A percentile compares a stretch with the other conserved stretches of the same genome.
Evolutionary conservation across 1,140 invertebrate species (phyloP).

Genomic region (Cyclina sinensis): DNA sequence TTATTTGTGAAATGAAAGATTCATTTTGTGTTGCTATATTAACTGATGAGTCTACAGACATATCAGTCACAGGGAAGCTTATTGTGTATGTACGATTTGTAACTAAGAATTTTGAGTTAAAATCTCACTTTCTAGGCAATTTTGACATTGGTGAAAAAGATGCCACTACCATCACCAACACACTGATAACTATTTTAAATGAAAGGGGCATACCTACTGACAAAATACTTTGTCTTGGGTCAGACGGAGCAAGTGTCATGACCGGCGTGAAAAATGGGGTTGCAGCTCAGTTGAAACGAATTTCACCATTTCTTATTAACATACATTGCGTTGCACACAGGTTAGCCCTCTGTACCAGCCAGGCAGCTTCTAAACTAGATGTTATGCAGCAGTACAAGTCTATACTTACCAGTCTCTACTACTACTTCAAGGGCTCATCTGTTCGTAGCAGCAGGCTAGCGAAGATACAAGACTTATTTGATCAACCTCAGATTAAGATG

Average conservation of each 20-base stretch:
- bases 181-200: not conserved
- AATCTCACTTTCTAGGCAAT: slow-evolving; percentile 35
- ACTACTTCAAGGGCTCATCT: slow-evolving; percentile 44
- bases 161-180: slow-evolving; percentile 2
- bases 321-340: slow-evolving; percentile 69
- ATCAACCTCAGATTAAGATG: slow-evolving; percentile 49
- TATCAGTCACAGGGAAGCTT: slow-evolving; percentile 32
- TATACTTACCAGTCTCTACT: slow-evolving; percentile 27
- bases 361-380: slow-evolving; percentile 45
- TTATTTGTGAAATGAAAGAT: not conserved
- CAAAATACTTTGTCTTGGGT: slow-evolving; percentile 59
- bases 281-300: slow-evolving; percentile 52
- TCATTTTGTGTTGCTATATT: slow-evolving; percentile 12
- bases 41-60: slow-evolving; percentile 65
- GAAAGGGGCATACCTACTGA: not conserved
- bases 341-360: slow-evolving; percentile 52
- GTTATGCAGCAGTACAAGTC: slow-evolving; percentile 26
- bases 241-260: slow-evolving; percentile 73
- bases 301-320: slow-evolving; percentile 44
- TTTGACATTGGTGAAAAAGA: slow-evolving; percentile 24
- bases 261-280: slow-evolving; percentile 67
- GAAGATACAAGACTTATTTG: slow-evolving; percentile 21
- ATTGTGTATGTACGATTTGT: slow-evolving; percentile 42
- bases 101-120: not conserved
- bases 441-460: not conserved